Base-by-base conservation (phyloP, 2,888 invertebrate species). In the Sympetrum striolatum region DNA sequence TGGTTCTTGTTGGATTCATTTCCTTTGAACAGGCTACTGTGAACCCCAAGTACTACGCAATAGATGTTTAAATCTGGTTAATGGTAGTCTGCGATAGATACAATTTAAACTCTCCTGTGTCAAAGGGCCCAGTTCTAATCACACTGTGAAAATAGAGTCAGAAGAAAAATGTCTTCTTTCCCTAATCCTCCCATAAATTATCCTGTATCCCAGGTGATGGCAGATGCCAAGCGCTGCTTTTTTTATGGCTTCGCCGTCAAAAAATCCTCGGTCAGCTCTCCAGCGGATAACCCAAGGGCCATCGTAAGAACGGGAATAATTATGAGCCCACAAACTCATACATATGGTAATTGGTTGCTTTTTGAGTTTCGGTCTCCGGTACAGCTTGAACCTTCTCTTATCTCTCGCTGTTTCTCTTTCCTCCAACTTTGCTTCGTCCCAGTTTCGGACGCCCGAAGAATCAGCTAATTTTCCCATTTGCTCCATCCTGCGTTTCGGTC, bases 271-370 rank as follows among this genome's bases (percentile, higher is more conserved):
- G 25, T 73, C 73, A 31, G 73, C n/a, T 73, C 10, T 31, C 73
- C 73, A 22, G 25, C 73, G 25, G 73, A 31, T n/a, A 53, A 18
- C 31, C 73, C 14, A 73, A 31, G 73, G 73, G 73, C 31, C 73
- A 31, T 10, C 14, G 25, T 73, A 73, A 31, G 73, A 73, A 73
- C 25, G 58, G 60, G 60, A 37, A 86, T 86, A 60, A 60, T 86
- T 86, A 86, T 86, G 86, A 37, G 44, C 64, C 64, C 64, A n/a
- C 64, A 25, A 73, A 10, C 86, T 86, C 86, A 86, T 86, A 60
- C 35, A 86, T 86, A 86, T 86, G 86, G 86, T 86, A 86, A 86
- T 86, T 86, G 86, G 86, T 60, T 86, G 18, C 86, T 86, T 86
- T 53, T 86, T 35, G 86, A 60, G 60, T 60, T 60, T 10, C 14